phyloP scores from a whole-genome alignment of 2,888 invertebrate genomes.

The Cartodere bifasciata region DNA sequence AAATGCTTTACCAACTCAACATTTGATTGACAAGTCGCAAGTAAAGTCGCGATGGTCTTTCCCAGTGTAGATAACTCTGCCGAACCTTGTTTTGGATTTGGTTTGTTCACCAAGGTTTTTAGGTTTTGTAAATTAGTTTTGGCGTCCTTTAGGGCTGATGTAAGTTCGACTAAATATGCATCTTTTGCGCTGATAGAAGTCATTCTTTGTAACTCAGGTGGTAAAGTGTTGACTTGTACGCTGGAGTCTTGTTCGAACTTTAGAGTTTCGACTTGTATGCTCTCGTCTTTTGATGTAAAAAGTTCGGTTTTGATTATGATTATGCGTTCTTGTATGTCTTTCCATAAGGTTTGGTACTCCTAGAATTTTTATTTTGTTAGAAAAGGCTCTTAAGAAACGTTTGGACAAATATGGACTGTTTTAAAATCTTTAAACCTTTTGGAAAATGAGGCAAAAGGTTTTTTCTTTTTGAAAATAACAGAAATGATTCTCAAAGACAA shows the following conservation, averaged over 20 bases:
- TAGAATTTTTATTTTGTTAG: too few relatives aligned
- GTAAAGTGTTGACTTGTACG: conserved; percentile 72
- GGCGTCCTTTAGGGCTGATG: conserved; percentile 61
- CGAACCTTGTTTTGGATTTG: conserved; percentile 40
- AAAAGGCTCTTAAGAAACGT: too few relatives aligned
- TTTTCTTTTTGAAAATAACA: too few relatives aligned
- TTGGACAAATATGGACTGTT: too few relatives aligned
- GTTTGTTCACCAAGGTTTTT: conserved; percentile 48
- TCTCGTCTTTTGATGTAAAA: conserved; percentile 39
- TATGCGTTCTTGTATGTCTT: conserved; percentile 44
- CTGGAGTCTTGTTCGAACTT: conserved; percentile 65
- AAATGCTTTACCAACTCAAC: conserved; percentile 73
- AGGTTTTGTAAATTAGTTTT: conserved; percentile 52
- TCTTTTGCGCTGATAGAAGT: conserved; percentile 69
- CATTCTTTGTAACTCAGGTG: conserved; percentile 42
- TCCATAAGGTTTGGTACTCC: conserved; percentile 54
- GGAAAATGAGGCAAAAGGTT: too few relatives aligned
- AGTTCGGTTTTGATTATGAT: conserved; percentile 35
- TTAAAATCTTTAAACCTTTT: too few relatives aligned
- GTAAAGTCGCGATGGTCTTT: conserved; percentile 60
- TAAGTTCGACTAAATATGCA: conserved; percentile 65
- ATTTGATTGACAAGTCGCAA: conserved; percentile 67
- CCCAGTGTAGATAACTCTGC: conserved; percentile 48
- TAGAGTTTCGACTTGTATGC: conserved; percentile 59
- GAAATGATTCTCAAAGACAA: too few relatives aligned